A percentile compares a stretch with the other conserved stretches of the same genome.
Conservation (phyloP, 2,888 invertebrate genomes). For the Caenorhabditis sp. region DNA sequence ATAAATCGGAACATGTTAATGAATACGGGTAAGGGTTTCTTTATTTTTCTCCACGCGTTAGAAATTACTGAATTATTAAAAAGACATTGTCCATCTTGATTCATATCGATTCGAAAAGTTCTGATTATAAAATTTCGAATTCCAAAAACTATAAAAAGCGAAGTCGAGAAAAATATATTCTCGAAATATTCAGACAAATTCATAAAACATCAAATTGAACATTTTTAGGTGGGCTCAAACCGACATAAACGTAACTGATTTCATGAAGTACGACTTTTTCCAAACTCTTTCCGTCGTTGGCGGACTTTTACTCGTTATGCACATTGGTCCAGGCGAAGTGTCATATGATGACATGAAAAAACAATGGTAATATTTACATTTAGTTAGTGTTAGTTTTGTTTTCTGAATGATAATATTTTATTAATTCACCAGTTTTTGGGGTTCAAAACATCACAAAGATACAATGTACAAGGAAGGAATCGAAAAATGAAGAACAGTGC, state of each 20-base stretch:
- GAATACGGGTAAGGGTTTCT: no score
- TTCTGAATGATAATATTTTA: background rate
- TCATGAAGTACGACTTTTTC: conserved; percentile 98
- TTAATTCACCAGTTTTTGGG: background rate
- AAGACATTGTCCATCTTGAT: no score
- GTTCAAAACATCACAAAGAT: background rate
- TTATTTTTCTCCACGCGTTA: no score
- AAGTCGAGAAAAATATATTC: no score
- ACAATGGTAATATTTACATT: conserved; percentile 81
- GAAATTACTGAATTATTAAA: no score
- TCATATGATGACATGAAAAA: conserved; percentile 99
- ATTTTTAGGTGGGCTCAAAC: conserved; percentile 77
- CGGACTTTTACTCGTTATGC: conserved; percentile 93
- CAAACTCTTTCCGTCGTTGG: conserved; percentile 96
- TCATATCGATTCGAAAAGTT: no score
- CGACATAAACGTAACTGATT: conserved; percentile 93
- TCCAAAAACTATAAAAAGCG: no score
- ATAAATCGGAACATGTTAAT: no score
- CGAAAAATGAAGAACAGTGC: no score
- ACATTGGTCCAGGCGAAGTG: conserved; percentile 95
- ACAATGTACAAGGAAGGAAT: no score
- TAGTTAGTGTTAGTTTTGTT: background rate
- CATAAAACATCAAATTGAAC: background rate
- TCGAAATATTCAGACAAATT: no score
- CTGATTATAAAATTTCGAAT: no score